Evolutionary conservation across 1,140 invertebrate genomes (phyloP), one percentile per base, ranked within the genome.

Genomic region (Tribolium madens): DNA sequence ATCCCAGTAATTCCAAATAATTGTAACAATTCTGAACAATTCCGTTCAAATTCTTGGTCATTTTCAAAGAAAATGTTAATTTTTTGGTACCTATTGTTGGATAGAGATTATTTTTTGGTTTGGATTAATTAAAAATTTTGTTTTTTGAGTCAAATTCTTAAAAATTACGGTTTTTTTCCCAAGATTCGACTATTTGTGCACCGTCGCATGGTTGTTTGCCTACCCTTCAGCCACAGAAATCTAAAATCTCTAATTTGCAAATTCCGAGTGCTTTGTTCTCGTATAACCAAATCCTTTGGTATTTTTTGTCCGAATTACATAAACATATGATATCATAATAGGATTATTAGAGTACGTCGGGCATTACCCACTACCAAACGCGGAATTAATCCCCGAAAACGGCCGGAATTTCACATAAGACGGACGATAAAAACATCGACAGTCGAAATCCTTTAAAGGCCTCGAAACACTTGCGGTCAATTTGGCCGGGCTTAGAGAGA

Each of bases 301-400:
- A 64, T 64, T 64, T 64, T 64, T 64, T 64, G 57, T 64, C 57
- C 21, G 57, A 31, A 64, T 64, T 64, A 64, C 14, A 33, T 64
- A 12, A 64, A 64, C 57, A 64, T 64, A 64, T 64, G 57, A 64
- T 64, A 64, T 57, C 17, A 57, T 64, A 64, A 64, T 64, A 64
- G 57, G 57, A 64, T 64, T 64, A 64, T 64, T 64, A 64, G 57
- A 64, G 57, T 60, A 64, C 21, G 57, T 21, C 26, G 9, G 57
- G 57, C 57, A 64, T 64, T 64, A 33, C 14, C 21, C 36, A n/a
- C 36, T 10, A 42, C n/a, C 57, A 60, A 60, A 60, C 26, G 26
- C 18, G 7, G 26, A 64, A 64, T 64, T 64, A 64, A 64, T 64
- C 57, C 57, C 57, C 26, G 21, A 31, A 33, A 64, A 64, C 57